Evolutionary conservation across 1,140 invertebrate species (phyloP).

Genomic region (Pseudomyrmex dendroicus): DNA sequence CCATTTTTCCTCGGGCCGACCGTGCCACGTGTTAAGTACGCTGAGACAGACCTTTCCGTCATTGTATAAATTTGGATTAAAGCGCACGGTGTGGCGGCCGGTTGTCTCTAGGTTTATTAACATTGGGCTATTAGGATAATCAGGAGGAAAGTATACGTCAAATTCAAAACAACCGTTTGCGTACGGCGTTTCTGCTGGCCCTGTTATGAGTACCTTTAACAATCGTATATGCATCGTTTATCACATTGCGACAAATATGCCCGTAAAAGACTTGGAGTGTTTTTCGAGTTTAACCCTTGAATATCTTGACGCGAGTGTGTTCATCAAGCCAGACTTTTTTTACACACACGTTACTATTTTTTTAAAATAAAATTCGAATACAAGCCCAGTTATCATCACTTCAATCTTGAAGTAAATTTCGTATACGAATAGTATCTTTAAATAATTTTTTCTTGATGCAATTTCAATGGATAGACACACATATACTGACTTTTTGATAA

Average conservation of each 20-base stretch:
- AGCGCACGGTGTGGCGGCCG: slow-evolving; percentile 96
- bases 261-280: not conserved
- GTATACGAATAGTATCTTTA: not conserved
- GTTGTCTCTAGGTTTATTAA: slow-evolving; percentile 97
- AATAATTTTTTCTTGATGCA: not conserved
- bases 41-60: slow-evolving; percentile 98
- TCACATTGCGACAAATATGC: not conserved
- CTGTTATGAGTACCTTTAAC: slow-evolving; percentile 94
- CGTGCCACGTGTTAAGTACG: slow-evolving; percentile 98
- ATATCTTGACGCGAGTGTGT: not conserved
- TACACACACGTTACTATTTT: too few relatives aligned
- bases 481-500: not conserved
- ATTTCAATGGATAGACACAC: too few relatives aligned
- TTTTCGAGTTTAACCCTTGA: not conserved
- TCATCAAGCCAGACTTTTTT: not conserved
- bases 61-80: slow-evolving; percentile 99
- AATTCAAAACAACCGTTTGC: slow-evolving; percentile 96
- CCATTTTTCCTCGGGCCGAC: slow-evolving; percentile 99
- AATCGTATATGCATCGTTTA: slow-evolving; percentile 26
- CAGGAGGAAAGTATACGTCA: slow-evolving; percentile 96
- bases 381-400: too few relatives aligned
- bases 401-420: slow-evolving; percentile 9
- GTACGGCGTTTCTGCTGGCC: slow-evolving; percentile 95
- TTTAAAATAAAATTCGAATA: too few relatives aligned
- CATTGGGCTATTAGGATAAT: slow-evolving; percentile 93